Evolutionary conservation across 2,888 invertebrate genomes (phyloP), one percentile per base, ranked within the genome.

Genomic region (Charanyca ferruginea): DNA sequence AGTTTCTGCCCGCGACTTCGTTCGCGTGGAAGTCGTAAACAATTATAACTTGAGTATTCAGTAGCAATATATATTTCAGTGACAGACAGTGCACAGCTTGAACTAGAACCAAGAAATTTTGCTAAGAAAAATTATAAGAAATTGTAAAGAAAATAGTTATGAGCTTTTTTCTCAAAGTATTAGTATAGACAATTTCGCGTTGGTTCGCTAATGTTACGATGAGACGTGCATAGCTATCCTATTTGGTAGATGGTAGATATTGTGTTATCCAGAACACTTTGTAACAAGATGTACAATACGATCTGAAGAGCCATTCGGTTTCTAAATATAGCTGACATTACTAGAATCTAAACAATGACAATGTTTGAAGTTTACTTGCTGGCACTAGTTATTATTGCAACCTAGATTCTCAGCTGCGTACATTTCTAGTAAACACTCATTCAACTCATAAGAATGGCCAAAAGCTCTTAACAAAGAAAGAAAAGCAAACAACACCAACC

Each of bases 311-410:
- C 9, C 20, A 22, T 49, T 16, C 23, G 49, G 2, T 20, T 55
- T 76, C 51, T 57, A 77, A 62, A 67, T 5, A 51, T 42, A 75
- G 44, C 44, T 41, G 42, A 54, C 16, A n/a, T 53, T 54, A 35
- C n/a, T 6, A 44, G 25, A 54, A 72, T 35, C 28, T 44, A 54
- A 73, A 67, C 68, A 67, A 61, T 67, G 61, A 53, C 54, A 67
- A 44, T 79, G 68, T 78, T 73, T 55, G 74, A 75, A 58, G 44
- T 52, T 66, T 9, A 25, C 54, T 52, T 22, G 13, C 18, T 66
- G 45, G 16, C 25, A 22, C 20, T 66, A 45, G 9, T 42, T 66
- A 74, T 65, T 73, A 57, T 66, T 66, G 20, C 41, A 77, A 73
- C 73, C 66, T 54, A 66, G 22, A 73, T 73, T 66, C 25, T 41